Evolutionary conservation across 2,888 invertebrate genomes (phyloP), one percentile per base, ranked within the genome.

Genomic region (Agrotis puta): DNA sequence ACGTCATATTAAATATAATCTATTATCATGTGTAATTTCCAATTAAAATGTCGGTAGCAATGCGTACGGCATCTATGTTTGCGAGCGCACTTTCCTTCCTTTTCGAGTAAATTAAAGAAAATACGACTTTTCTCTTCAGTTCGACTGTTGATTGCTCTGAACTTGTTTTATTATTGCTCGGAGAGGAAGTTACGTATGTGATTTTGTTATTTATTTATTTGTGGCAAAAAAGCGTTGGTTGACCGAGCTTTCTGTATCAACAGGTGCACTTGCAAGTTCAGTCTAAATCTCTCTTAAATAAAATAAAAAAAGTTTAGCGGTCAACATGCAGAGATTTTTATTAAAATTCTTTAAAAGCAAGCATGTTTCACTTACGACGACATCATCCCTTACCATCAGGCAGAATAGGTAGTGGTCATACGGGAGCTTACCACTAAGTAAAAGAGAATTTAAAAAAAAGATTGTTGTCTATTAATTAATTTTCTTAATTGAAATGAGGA

Each of bases 31-130:
- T 72, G 58, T 72, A 33, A 71, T 82, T 64, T 70, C 50, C 45
- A 73, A 69, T 72, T 78, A 69, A 84, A 77, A 63, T 65, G 47
- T 27, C 62, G 22, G 64, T 13, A 16, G 39, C n/a, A 4, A 3
- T 20, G 39, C 24, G 24, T 73, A 53, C 33, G 24, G 61, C 64
- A 50, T 57, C 43, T 45, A 4, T 6, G 54, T 61, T 16, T 33
- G 43, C 48, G 14, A 7, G n/a, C 7, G 11, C 13, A n/a, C 82
- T 84, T 84, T 82, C 79, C 71, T 82, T 84, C 82, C 85, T 57
- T 82, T 70, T 74, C 45, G 18, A 78, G 70, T 77, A 48, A 77
- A 69, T 81, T 70, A 78, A 82, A 82, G 69, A 71, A 83, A 77
- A 84, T 61, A 61, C 64, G 27, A 64, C 82, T 64, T 81, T 71